Percentiles rank a stretch among this genome's conserved stretches.
Conservation (phyloP, 2,888 invertebrate species). For the Standfussiana lucernea region DNA sequence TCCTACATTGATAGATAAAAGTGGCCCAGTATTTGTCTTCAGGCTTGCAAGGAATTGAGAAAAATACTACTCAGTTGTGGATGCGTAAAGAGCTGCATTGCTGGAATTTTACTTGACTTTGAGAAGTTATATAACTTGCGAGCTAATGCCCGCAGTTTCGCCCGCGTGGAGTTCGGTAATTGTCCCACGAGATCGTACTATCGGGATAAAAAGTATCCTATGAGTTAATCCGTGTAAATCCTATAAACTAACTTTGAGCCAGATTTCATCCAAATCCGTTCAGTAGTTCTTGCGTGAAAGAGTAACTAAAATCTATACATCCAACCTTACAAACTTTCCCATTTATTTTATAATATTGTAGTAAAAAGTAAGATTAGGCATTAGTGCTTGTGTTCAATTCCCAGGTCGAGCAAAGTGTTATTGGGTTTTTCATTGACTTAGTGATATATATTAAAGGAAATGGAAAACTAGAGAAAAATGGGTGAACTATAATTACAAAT, state of each 20-base stretch:
- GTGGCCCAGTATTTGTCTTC: conserved; percentile 73
- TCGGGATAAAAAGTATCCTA: background rate
- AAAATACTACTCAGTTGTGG: conserved; percentile 54
- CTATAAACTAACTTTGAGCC: background rate
- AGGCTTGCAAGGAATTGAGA: conserved; percentile 66
- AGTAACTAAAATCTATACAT: background rate
- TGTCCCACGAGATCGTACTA: background rate
- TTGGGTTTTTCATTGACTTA: background rate
- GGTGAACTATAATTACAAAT: background rate
- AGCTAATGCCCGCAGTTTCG: background rate
- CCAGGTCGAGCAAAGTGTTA: background rate
- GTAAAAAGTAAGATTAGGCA: background rate
- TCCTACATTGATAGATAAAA: conserved; percentile 81
- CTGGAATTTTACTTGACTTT: background rate
- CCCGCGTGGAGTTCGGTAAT: background rate
- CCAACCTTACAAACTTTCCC: background rate
- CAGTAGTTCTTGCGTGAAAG: background rate
- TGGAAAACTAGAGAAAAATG: background rate
- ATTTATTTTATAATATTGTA: background rate
- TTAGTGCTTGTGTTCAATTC: background rate
- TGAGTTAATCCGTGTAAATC: background rate
- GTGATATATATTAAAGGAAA: background rate
- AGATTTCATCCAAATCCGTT: background rate
- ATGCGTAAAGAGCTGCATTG: background rate
- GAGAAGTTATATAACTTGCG: background rate